These are phyloP conservation scores for Eustalomyia histrio DNA, from an alignment of 2,888 invertebrate species.

Conservation along the genomic window DNA sequence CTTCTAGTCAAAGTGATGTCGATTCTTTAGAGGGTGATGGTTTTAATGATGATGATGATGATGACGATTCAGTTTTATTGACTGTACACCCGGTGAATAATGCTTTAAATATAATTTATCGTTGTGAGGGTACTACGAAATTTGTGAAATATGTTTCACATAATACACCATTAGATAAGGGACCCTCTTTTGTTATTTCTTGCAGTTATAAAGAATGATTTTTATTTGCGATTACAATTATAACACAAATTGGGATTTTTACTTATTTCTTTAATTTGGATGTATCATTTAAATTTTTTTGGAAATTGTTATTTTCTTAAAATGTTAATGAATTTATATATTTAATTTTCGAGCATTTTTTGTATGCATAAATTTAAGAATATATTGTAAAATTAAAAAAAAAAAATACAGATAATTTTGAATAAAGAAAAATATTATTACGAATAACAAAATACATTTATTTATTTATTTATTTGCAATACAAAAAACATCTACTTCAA, in stretches of 20 bases:
- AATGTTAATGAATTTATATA: neutral
- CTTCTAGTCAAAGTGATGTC: slow-evolving; percentile 74
- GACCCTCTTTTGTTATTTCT: slow-evolving; percentile 77
- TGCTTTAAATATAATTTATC: slow-evolving; percentile 84
- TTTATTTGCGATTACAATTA: neutral
- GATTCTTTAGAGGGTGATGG: slow-evolving; percentile 78
- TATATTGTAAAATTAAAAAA: slow-evolving; percentile 38
- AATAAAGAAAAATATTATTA: slow-evolving; percentile 31
- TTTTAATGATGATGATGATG: slow-evolving; percentile 76
- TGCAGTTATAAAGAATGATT: slow-evolving; percentile 78
- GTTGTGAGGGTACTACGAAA: slow-evolving; percentile 79
- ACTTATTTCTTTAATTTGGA: neutral
- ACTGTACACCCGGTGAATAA: slow-evolving; percentile 84
- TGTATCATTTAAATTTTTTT: slow-evolving; percentile 18
- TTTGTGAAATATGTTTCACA: slow-evolving; percentile 79
- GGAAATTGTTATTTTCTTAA: slow-evolving; percentile 18
- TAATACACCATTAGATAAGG: slow-evolving; percentile 74
- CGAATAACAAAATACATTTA: neutral
- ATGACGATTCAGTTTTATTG: slow-evolving; percentile 81
- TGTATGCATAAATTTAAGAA: slow-evolving; percentile 25
- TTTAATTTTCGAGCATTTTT: slow-evolving; percentile 6
- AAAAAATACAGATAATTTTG: slow-evolving; percentile 27
- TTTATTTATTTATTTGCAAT: no score
- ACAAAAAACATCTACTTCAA: no score
- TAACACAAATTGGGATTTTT: slow-evolving; percentile 6